Evolutionary conservation across 2,113 vertebrate species (phyloP), one percentile per base, ranked within the genome.

Genomic region (Atherinomorus stipes): DNA sequence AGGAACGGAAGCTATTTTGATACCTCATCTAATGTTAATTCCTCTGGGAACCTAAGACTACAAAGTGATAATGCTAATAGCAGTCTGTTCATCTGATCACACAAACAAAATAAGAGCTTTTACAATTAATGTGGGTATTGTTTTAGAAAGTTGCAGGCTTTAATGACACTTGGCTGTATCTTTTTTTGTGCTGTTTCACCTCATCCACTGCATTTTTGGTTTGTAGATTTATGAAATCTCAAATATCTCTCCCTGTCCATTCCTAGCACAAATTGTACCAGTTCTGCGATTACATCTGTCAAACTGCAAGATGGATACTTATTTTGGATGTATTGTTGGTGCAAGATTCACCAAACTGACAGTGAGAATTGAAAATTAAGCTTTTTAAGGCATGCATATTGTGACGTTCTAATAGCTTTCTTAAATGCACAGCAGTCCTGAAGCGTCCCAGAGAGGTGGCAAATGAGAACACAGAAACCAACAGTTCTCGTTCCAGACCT

Each of bases 1-100:
- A 85, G 61, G 61, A 76, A 68, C 40, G 34, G 81, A 85, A 88
- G 83, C 68, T 78, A 80, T 84, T 88, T 88, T 80, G 87, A 91
- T 81, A 69, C 81, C 74, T 87, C 79, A 69, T 87, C 83, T 76
- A 84, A 72, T 63, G 64, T 78, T 70, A 71, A 82, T 75, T 89
- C 84, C 78, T 78, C 44, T 21, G 88, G 78, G 81, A 86, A 58
- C 42, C 34, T 44, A 64, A 68, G 54, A 71, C 76, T 70, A 78
- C 81, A 81, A 78, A 84, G 78, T 81, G 74, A 72, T 84, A 75
- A 83, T 78, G 68, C 66, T 80, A 82, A 87, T 68, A 61, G 64
- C 67, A 74, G 50, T 56, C 66, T 76, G 72, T 81, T 83, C 76
- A 72, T 73, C 72, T 84, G 76, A 87, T 88, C 76, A 85, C 64